These are phyloP conservation scores for Lepeophtheirus nordmannii DNA, from an alignment of 2,888 invertebrate species.

Conservation along the genomic window DNA sequence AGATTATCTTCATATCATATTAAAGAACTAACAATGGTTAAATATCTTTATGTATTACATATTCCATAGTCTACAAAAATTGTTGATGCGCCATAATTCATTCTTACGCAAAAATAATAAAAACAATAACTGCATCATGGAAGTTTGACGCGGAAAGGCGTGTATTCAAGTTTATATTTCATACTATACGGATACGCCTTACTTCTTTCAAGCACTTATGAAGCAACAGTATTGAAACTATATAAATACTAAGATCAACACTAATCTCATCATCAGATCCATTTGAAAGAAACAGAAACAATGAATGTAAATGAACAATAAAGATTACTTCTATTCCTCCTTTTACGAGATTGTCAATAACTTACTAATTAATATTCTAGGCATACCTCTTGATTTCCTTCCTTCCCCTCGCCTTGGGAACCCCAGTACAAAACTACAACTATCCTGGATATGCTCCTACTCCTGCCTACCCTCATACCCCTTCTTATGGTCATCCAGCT, in stretches of 20 bases:
- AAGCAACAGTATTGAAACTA: background rate
- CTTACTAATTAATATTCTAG: background rate
- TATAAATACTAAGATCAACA: background rate
- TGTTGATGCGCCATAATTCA: too few species aligned
- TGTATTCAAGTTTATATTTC: background rate
- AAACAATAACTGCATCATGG: too few species aligned
- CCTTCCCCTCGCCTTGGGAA: background rate
- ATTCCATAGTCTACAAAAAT: too few species aligned
- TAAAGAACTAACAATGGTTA: too few species aligned
- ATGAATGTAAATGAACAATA: background rate
- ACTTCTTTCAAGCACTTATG: background rate
- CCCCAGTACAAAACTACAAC: constrained; percentile 5
- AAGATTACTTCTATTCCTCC: background rate
- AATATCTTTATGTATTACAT: too few species aligned
- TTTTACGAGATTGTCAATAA: too few species aligned
- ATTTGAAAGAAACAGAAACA: background rate
- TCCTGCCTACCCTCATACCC: constrained; percentile 15
- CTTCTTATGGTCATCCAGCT: constrained; percentile 18
- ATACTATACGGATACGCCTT: background rate
- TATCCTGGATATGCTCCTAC: constrained; percentile 13
- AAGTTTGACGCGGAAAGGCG: background rate
- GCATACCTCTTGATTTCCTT: background rate
- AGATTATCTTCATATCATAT: too few species aligned
- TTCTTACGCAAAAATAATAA: too few species aligned
- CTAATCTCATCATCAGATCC: background rate